Percentiles rank a stretch among this genome's conserved stretches.
These are phyloP conservation scores for Melitaea athalia DNA, from an alignment of 2,888 invertebrate genomes.

Conservation along the genomic window DNA sequence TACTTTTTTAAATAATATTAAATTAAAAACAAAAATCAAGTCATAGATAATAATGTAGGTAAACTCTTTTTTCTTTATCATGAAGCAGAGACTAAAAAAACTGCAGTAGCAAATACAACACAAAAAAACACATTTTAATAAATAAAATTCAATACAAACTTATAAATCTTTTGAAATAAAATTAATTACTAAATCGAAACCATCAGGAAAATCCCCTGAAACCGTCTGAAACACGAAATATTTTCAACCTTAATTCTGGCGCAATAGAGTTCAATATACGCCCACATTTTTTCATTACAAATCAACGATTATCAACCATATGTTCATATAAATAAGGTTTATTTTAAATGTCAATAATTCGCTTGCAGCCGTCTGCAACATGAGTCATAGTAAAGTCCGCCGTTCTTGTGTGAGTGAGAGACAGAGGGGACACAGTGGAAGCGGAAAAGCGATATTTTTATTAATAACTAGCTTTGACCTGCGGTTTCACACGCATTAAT, in stretches of 20 bases:
- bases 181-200: conserved; percentile 22
- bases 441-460: conserved; percentile 7
- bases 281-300: conserved; percentile 24
- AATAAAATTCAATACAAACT: conserved; percentile 19
- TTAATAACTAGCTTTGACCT: too few species aligned
- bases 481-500: too few species aligned
- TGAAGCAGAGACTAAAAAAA: too few species aligned
- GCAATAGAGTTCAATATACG: conserved; percentile 9
- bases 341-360: background rate
- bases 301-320: conserved; percentile 11
- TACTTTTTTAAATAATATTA: too few species aligned
- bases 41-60: too few species aligned
- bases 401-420: conserved; percentile 29
- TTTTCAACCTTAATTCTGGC: conserved; percentile 5
- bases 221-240: background rate
- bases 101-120: too few species aligned
- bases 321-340: background rate
- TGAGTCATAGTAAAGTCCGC: conserved; percentile 74
- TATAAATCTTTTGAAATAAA: conserved; percentile 23
- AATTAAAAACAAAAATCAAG: too few species aligned
- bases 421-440: conserved; percentile 23
- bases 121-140: background rate
- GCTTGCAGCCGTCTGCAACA: conserved; percentile 52
- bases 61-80: too few species aligned
- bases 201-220: conserved; percentile 23